Percentiles rank a stretch among this genome's conserved stretches.
Evolutionary conservation across 2,888 invertebrate species (phyloP).

Genomic region (Copidosoma aretas): DNA sequence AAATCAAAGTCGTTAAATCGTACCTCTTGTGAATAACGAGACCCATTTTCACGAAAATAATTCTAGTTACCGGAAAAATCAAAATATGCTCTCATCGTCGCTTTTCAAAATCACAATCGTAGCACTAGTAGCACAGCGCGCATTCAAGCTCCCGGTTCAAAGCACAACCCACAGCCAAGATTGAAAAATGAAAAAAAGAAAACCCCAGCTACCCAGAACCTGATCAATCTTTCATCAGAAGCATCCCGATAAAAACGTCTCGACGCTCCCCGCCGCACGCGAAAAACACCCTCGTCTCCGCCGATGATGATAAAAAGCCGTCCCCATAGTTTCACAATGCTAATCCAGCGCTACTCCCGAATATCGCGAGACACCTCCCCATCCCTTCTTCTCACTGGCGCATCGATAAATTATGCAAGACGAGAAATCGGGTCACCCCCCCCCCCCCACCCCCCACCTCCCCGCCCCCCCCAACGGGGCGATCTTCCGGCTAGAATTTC

Average conservation of each 20-base stretch:
- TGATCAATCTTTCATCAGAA: not conserved
- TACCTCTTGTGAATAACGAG: too few relatives aligned
- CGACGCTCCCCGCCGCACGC: too few relatives aligned
- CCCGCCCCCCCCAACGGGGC: not conserved
- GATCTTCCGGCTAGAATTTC: not conserved
- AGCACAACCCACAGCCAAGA: too few relatives aligned
- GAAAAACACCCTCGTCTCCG: not conserved
- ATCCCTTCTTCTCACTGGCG: not conserved
- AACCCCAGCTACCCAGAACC: too few relatives aligned
- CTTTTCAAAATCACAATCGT: too few relatives aligned
- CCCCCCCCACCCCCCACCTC: not conserved
- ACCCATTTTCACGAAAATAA: too few relatives aligned
- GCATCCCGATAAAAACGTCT: too few relatives aligned
- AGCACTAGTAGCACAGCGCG: too few relatives aligned
- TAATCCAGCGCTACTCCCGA: not conserved
- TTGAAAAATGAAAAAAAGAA: not conserved
- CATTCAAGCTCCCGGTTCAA: too few relatives aligned
- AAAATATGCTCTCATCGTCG: too few relatives aligned
- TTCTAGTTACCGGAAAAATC: too few relatives aligned
- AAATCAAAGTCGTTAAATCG: too few relatives aligned
- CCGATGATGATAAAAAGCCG: not conserved
- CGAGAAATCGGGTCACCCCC: conserved; percentile 28
- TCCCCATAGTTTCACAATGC: not conserved
- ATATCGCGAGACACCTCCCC: not conserved
- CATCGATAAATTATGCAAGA: conserved; percentile 31